A percentile compares a stretch with the other conserved stretches of the same genome.
Conservation (phyloP, 2,797 vertebrate genomes). For the Alexandromys oeconomus region DNA sequence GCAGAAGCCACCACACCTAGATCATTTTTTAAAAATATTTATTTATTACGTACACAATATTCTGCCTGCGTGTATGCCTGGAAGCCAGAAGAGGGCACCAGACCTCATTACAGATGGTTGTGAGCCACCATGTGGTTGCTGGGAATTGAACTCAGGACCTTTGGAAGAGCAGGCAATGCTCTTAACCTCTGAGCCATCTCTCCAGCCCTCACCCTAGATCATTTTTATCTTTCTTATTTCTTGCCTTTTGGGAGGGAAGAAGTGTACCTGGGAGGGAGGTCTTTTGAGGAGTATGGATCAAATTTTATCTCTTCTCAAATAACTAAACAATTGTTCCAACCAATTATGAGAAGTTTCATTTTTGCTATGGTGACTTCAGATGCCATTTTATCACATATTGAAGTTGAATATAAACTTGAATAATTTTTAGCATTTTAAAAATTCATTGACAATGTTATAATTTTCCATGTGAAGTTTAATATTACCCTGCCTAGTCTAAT, state of each 20-base stretch:
- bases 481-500: neutral
- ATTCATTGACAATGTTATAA: neutral
- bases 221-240: neutral
- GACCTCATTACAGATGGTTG: too few relatives aligned
- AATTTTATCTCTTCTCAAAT: constrained; percentile 34
- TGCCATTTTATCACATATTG: neutral
- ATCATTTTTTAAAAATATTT: neutral
- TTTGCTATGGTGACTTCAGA: neutral
- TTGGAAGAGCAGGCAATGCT: too few relatives aligned
- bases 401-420: neutral
- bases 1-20: neutral
- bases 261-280: too few relatives aligned
- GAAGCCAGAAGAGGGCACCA: too few relatives aligned
- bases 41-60: too few relatives aligned
- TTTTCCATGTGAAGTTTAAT: constrained; percentile 14
- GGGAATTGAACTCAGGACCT: too few relatives aligned
- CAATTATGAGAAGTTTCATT: neutral
- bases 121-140: too few relatives aligned
- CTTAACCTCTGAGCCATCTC: too few relatives aligned
- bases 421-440: neutral
- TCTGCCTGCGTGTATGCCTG: too few relatives aligned
- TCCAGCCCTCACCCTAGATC: neutral
- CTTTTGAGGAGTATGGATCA: neutral
- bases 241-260: neutral
- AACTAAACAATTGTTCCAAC: neutral